Base-by-base conservation (phyloP, 2,797 vertebrate genomes). In the Phrynocephalus forsythii region DNA sequence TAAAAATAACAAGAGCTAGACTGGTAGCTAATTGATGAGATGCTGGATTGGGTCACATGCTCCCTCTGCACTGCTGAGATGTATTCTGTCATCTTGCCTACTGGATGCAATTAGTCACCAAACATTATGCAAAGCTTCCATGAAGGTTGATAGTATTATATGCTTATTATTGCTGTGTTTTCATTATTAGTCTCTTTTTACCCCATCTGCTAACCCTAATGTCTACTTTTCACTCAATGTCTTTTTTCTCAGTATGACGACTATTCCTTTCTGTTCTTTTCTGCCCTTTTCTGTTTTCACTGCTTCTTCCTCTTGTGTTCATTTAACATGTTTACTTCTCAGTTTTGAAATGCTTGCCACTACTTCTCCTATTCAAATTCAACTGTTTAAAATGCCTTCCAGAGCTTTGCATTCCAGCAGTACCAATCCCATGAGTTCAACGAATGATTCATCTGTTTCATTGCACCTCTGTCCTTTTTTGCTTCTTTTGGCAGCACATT, bases 401-500 rank as follows among this genome's bases (percentile, higher is more conserved):
- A 11, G 24, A 67, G 38, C 6, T 85, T 63, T 78, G 63, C 44
- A 3, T 52, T 78, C 26, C 44, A 67, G 26, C 48, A n/a, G 28
- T 52, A 30, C 10, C 9, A 50, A 50, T 78, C 38, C n/a, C 44
- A 33, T 66, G 26, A 67, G 18, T n/a, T 33, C 48, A 44, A 24
- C 28, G 11, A 78, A 67, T 30, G 38, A 68, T 26, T 0, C 28
- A 50, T 48, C 56, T 66, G 33, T 56, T 50, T 1, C n/a, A 18
- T 30, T 38, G 50, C 28, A 18, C 28, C 44, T 66, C 48, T 77
- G 28, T 52, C 73, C 60, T 24, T 66, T 67, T 68, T 63, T 63
- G 38, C 44, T 75, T 18, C 48, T 63, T 38, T 85, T 85, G 60
- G 73, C 60, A 85, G 73, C 38, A 67, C 44, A 9, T 67, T 85